Evolutionary conservation across 2,888 invertebrate genomes (phyloP).

Genomic region (Drosophila phalerata): DNA sequence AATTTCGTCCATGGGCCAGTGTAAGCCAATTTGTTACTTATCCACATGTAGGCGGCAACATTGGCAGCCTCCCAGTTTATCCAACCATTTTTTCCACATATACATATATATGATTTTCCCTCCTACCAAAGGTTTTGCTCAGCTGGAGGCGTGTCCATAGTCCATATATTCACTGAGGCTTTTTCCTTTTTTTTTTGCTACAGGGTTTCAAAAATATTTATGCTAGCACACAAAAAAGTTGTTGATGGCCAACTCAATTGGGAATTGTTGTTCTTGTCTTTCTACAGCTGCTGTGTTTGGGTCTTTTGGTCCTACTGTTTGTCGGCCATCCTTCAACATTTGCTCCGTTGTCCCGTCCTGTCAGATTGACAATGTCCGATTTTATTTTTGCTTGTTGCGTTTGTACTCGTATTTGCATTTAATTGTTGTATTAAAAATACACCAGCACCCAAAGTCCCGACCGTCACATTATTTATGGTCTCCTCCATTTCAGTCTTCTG

Average conservation of each 20-base stretch:
- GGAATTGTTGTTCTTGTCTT: slow-evolving; percentile 47
- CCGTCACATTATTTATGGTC: slow-evolving; percentile 49
- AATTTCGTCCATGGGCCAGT: slow-evolving; percentile 39
- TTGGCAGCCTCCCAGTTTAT: slow-evolving; percentile 31
- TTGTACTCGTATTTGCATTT: slow-evolving; percentile 71
- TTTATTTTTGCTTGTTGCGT: slow-evolving; percentile 51
- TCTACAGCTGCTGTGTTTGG: slow-evolving; percentile 32
- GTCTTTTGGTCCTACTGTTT: slow-evolving; percentile 42
- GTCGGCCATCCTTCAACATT: slow-evolving; percentile 63
- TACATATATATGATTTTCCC: not conserved
- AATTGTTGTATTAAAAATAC: slow-evolving; percentile 79
- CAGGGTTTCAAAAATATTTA: slow-evolving; percentile 68
- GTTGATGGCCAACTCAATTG: slow-evolving; percentile 55
- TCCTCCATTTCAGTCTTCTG: slow-evolving; percentile 14
- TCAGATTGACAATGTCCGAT: slow-evolving; percentile 11
- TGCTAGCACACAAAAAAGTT: slow-evolving; percentile 45
- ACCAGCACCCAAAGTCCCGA: slow-evolving; percentile 40
- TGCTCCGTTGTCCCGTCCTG: slow-evolving; percentile 22
- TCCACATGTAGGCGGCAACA: slow-evolving; percentile 30
- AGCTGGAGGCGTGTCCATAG: slow-evolving; percentile 63
- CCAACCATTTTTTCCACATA: slow-evolving; percentile 19
- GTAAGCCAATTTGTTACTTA: slow-evolving; percentile 55
- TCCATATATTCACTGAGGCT: slow-evolving; percentile 66
- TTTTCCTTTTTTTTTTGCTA: slow-evolving; percentile 48
- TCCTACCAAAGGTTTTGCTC: slow-evolving; percentile 24